Base-by-base conservation (phyloP, 1,140 invertebrate genomes). In the Homarus americanus region DNA sequence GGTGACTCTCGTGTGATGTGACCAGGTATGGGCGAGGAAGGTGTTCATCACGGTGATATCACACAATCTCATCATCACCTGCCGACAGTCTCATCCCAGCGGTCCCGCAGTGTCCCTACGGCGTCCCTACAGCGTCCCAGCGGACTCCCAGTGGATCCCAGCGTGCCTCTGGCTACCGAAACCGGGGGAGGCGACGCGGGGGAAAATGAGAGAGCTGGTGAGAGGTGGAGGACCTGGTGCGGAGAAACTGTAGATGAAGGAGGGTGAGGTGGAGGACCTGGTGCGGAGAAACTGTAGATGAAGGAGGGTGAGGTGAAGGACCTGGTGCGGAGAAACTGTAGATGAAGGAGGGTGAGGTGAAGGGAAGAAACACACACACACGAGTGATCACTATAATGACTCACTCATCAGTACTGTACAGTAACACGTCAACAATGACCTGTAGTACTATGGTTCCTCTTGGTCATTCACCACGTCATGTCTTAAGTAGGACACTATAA, bases 161-260 rank as follows among this genome's bases (percentile, higher is more conserved):
- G 34, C 73, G 41, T 76, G 73, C 34, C 73, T 41, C 34, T 40
- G 36, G 73, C 73, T 76, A 76, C 78, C 78, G 41, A 17, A 24
- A n/a, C 44, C 40, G 32, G 41, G 32, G 78, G n/a, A 32, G 41
- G n/a, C 32, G 41, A n/a, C 17, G 80, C 0, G 78, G n/a, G 2
- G 17, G 44, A 36, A 24, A 17, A 4, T 17, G 78, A 36, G 34
- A 24, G 76, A 32, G 36, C 12, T 9, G 34, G 38, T 9, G 36
- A 79, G 76, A 79, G 76, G 36, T 34, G 38, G 38, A 79, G 38
- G 41, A 5, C 5, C 10, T 20, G 49, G 28, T 20, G 32, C 5
- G 24, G 44, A 9, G 15, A 41, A 24, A 17, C 0, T 1, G 63
- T 0, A 83, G 3, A 20, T 7, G 5, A n/a, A 53, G 53, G 24